Percentiles rank a stretch among this genome's conserved stretches.
Conservation (phyloP, 2,888 invertebrate genomes). For the Eupeodes luniger region DNA sequence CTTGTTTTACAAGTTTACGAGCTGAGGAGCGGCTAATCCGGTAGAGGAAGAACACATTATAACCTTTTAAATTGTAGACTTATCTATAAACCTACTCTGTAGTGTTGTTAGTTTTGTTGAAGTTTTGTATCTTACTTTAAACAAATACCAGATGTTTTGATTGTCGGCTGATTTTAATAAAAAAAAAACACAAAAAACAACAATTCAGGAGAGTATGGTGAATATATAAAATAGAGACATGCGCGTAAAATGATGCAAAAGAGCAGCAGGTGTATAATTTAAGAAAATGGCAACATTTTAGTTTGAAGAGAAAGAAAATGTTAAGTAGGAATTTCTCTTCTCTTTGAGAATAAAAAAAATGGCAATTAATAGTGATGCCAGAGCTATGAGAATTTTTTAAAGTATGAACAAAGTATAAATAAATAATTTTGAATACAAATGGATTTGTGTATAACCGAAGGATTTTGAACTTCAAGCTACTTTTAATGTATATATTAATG, state of each 20-base stretch:
- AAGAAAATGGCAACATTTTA: slow-evolving; percentile 30
- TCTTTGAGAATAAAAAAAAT: slow-evolving; percentile 21
- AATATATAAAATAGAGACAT: slow-evolving; percentile 48
- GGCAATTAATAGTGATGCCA: slow-evolving; percentile 56
- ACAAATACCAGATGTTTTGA: slow-evolving; percentile 34
- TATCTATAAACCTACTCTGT: too few species aligned
- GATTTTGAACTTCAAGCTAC: too few species aligned
- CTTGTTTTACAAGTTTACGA: slow-evolving; percentile 3
- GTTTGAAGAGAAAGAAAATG: slow-evolving; percentile 30
- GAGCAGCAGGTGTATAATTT: slow-evolving; percentile 40
- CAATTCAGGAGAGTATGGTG: slow-evolving; percentile 52
- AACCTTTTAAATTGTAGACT: background rate
- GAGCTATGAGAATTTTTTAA: background rate
- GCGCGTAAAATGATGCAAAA: slow-evolving; percentile 48
- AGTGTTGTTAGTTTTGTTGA: background rate
- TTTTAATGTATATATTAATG: too few species aligned
- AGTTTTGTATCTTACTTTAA: slow-evolving; percentile 17
- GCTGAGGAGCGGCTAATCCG: background rate
- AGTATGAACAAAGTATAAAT: too few species aligned
- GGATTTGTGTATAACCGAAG: too few species aligned
- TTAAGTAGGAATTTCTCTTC: background rate
- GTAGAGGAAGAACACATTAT: background rate
- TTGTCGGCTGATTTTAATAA: slow-evolving; percentile 27
- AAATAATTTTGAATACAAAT: too few species aligned
- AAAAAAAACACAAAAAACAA: background rate